A percentile compares a stretch with the other conserved stretches of the same genome.
Evolutionary conservation across 2,888 invertebrate genomes (phyloP).

Genomic region (Drosophila tripunctata): DNA sequence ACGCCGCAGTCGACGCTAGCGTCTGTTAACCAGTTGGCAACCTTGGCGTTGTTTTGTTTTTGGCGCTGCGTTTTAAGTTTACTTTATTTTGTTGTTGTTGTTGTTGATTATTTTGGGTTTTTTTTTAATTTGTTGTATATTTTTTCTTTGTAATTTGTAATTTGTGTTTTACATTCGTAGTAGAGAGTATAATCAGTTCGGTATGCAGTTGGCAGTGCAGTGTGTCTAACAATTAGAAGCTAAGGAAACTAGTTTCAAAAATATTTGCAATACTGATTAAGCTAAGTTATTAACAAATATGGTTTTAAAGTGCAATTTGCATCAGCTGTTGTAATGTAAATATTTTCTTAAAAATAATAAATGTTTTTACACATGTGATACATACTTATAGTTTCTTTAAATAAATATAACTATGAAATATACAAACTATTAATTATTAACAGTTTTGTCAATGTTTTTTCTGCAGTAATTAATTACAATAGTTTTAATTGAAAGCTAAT

Average conservation of each 20-base stretch:
- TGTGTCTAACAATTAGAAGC: not conserved
- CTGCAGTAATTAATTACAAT: no score
- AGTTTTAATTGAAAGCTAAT: no score
- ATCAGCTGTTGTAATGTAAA: no score
- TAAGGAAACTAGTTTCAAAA: not conserved
- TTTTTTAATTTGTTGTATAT: no score
- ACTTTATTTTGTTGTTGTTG: conserved; percentile 40
- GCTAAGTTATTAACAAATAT: not conserved
- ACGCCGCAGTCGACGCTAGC: conserved; percentile 37
- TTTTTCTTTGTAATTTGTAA: not conserved
- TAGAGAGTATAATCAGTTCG: conserved; percentile 31
- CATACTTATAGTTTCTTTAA: no score
- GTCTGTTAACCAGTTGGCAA: conserved; percentile 72
- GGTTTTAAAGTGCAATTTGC: no score
- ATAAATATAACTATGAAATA: no score
- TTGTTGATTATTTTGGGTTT: conserved; percentile 48
- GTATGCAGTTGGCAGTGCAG: conserved; percentile 6
- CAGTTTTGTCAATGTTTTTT: no score
- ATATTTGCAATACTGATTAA: not conserved
- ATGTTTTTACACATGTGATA: no score
- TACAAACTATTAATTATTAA: no score
- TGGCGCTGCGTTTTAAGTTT: conserved; percentile 57
- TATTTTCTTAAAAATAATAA: no score
- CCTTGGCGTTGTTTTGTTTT: conserved; percentile 65
- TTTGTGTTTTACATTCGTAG: conserved; percentile 37